Percentiles rank a stretch among this genome's conserved stretches.
phyloP scores from a whole-genome alignment of 2,113 vertebrate genomes.

The Cyanocitta stelleri region DNA sequence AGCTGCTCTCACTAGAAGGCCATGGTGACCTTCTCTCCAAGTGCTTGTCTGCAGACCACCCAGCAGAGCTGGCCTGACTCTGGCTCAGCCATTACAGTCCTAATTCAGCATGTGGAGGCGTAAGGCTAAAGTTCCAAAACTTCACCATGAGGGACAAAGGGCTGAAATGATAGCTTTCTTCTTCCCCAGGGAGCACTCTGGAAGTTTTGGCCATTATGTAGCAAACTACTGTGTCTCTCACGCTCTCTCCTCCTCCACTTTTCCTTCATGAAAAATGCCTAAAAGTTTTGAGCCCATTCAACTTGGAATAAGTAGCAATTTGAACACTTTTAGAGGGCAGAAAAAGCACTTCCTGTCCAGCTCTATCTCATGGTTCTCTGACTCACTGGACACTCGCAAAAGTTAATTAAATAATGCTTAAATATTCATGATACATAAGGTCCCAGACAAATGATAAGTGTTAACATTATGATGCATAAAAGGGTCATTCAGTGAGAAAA shows the following conservation, averaged over 20 bases:
- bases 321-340: not conserved
- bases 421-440: not conserved
- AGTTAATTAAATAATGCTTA: not conserved
- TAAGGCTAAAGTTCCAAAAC: not conserved
- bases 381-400: not conserved
- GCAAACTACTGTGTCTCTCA: not conserved
- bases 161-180: not conserved
- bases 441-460: not conserved
- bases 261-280: not conserved
- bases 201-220: not conserved
- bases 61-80: not conserved
- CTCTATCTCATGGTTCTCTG: not conserved
- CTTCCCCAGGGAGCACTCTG: not conserved
- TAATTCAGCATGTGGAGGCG: not conserved
- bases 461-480: not conserved
- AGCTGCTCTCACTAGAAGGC: not conserved
- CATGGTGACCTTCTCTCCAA: accelerated
- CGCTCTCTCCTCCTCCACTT: conserved; percentile 9
- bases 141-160: not conserved
- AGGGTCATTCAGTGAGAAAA: not conserved
- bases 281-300: not conserved
- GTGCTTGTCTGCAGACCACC: not conserved
- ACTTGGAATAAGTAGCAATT: not conserved
- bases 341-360: not conserved
- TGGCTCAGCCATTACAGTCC: not conserved